phyloP scores from a whole-genome alignment of 2,888 invertebrate species.

The Calameuta filiformis region DNA sequence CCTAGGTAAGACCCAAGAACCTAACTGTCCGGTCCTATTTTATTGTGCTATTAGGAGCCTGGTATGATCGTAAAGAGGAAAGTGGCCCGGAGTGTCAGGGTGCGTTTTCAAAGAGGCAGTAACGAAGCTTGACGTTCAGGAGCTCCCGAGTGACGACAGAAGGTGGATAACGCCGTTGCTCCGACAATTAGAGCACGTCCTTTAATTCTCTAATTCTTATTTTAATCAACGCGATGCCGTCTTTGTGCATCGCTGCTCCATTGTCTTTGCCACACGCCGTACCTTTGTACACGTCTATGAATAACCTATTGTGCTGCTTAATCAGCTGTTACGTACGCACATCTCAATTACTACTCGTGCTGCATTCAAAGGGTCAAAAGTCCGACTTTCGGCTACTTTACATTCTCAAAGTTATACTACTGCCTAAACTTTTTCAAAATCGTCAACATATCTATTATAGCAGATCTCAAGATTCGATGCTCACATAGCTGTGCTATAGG shows the following conservation, averaged over 20 bases:
- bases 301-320: slow-evolving; percentile 45
- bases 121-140: neutral
- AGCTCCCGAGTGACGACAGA: slow-evolving; percentile 4
- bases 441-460: neutral
- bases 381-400: neutral
- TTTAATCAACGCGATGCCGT: slow-evolving; percentile 57
- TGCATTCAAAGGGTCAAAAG: slow-evolving; percentile 25
- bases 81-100: neutral
- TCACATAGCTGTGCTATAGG: neutral
- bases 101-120: neutral
- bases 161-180: slow-evolving; percentile 16
- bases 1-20: neutral
- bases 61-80: neutral
- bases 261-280: slow-evolving; percentile 48
- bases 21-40: neutral
- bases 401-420: neutral
- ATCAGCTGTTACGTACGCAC: slow-evolving; percentile 56
- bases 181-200: slow-evolving; percentile 39
- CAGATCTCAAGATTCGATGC: neutral
- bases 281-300: slow-evolving; percentile 43
- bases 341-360: slow-evolving; percentile 27
- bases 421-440: neutral
- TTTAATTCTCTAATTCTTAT: slow-evolving; percentile 58
- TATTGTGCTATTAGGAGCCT: neutral
- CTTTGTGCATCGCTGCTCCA: slow-evolving; percentile 37